A percentile compares a stretch with the other conserved stretches of the same genome.
These are phyloP conservation scores for Nymphalis urticae DNA, from an alignment of 2,888 invertebrate genomes.

Conservation along the genomic window DNA sequence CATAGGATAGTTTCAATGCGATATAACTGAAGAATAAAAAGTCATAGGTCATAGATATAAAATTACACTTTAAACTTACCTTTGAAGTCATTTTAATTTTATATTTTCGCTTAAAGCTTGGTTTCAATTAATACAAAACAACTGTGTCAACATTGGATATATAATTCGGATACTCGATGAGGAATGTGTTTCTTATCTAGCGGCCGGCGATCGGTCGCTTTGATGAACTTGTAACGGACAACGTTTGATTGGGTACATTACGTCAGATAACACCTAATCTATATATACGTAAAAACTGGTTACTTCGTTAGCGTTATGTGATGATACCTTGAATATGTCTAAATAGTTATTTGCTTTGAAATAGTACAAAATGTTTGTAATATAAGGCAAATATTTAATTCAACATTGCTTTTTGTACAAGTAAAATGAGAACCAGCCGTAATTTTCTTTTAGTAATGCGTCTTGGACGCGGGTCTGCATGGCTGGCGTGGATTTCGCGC, in stretches of 20 bases:
- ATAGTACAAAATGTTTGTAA: no score
- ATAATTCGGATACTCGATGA: constrained; percentile 75
- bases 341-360: neutral
- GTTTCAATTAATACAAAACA: constrained; percentile 49
- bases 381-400: neutral
- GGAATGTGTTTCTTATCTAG: constrained; percentile 75
- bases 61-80: no score
- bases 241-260: constrained; percentile 40
- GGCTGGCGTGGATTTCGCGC: no score
- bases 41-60: no score
- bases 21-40: no score
- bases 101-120: constrained; percentile 36
- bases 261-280: constrained; percentile 8
- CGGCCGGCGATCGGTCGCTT: constrained; percentile 65
- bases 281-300: constrained; percentile 1
- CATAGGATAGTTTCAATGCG: no score
- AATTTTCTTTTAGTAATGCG: no score
- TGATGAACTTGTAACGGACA: constrained; percentile 62
- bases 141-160: constrained; percentile 74
- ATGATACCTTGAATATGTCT: neutral
- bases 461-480: no score
- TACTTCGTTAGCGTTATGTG: constrained; percentile 3
- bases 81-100: neutral
- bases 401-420: no score
- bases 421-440: no score